Conservation (phyloP, 2,113 vertebrate genomes). For the Rhinolophus ferrumequinum region DNA sequence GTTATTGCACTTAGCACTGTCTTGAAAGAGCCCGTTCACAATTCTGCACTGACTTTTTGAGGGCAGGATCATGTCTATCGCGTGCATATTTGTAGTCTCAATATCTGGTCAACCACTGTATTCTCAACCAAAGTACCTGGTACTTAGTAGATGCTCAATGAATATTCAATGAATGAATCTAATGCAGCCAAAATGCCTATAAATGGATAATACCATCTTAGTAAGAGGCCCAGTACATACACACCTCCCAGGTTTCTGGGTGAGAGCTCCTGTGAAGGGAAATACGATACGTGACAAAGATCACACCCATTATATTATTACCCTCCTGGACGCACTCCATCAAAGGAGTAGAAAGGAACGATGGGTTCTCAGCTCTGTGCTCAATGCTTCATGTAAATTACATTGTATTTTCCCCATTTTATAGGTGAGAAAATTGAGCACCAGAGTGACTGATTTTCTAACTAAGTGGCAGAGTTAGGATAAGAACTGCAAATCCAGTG, state of each 20-base stretch:
- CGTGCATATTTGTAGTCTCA: not conserved
- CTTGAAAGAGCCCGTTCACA: not conserved
- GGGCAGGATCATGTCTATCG: not conserved
- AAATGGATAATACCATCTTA: not conserved
- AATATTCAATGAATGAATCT: constrained; percentile 6
- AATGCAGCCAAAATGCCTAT: not conserved
- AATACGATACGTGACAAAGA: not conserved
- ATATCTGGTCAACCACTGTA: not conserved
- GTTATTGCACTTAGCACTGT: not conserved
- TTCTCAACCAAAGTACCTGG: not conserved
- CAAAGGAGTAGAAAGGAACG: not conserved
- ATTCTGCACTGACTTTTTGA: not conserved
- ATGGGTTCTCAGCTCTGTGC: not conserved
- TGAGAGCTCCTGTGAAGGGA: not conserved
- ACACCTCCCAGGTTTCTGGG: not conserved
- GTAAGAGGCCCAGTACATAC: not conserved
- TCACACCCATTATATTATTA: not conserved
- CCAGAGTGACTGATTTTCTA: not conserved
- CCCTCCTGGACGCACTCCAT: not conserved
- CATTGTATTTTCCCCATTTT: not conserved
- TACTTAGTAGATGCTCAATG: not conserved
- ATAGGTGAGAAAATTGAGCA: not conserved
- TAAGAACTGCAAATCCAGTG: not conserved
- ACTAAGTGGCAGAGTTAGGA: not conserved
- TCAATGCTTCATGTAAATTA: not conserved